Percentiles rank a stretch among this genome's conserved stretches.
These are phyloP conservation scores for Anthophora plumipes DNA, from an alignment of 2,888 invertebrate species.

Conservation along the genomic window DNA sequence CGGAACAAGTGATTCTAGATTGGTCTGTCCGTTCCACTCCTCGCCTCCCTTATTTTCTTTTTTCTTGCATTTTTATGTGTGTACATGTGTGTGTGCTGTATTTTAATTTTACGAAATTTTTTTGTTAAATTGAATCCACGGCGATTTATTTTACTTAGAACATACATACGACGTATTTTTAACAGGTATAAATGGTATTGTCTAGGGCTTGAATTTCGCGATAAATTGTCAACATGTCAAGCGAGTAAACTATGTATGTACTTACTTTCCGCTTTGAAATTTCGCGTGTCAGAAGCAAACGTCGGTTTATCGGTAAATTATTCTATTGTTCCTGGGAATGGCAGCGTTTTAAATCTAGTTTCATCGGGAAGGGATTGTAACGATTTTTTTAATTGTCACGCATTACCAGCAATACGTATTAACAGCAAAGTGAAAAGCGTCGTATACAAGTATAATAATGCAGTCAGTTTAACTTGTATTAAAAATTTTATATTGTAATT, in stretches of 20 bases:
- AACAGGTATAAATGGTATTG: constrained; percentile 34
- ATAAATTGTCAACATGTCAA: constrained; percentile 34
- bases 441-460: no score
- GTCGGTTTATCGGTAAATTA: constrained; percentile 29
- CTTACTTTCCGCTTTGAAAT: constrained; percentile 20
- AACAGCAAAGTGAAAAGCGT: not conserved
- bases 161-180: constrained; percentile 28
- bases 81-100: no score
- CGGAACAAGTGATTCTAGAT: constrained; percentile 6
- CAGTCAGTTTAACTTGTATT: not conserved
- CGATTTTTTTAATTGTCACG: not conserved
- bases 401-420: not conserved
- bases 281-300: constrained; percentile 35
- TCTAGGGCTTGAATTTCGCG: constrained; percentile 16
- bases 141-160: constrained; percentile 29
- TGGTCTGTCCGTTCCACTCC: no score
- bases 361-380: not conserved
- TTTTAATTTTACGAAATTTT: no score
- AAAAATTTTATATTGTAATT: not conserved
- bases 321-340: not conserved
- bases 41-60: not conserved
- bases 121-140: not conserved
- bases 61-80: no score
- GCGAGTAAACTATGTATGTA: constrained; percentile 12
- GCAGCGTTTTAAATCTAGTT: constrained; percentile 1